phyloP scores from a whole-genome alignment of 2,888 invertebrate genomes.

The Steinernema hermaphroditum region DNA sequence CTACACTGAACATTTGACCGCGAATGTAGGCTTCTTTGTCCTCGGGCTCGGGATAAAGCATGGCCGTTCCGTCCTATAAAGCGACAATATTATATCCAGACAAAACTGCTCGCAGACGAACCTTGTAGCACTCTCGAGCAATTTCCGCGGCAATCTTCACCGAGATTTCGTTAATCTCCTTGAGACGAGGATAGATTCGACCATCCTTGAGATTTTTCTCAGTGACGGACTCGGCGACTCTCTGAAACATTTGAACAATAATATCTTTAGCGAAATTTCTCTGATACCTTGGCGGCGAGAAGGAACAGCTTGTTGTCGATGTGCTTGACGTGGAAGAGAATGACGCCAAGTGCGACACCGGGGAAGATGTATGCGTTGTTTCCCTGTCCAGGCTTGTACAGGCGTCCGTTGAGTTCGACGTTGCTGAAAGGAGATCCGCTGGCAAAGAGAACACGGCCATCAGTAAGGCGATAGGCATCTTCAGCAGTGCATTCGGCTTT shows the following conservation, averaged over 20 bases:
- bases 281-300: constrained; percentile 79
- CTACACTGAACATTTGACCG: constrained; percentile 67
- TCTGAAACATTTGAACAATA: constrained; percentile 70
- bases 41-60: constrained; percentile 70
- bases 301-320: constrained; percentile 91
- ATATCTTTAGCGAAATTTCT: background rate
- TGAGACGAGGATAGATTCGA: constrained; percentile 87
- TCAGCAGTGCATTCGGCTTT: constrained; percentile 99
- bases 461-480: constrained; percentile 83
- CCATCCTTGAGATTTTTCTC: constrained; percentile 81
- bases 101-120: too few species aligned
- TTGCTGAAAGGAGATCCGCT: constrained; percentile 93
- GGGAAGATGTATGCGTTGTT: constrained; percentile 97
- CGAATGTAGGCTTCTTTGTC: constrained; percentile 70
- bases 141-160: constrained; percentile 81
- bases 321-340: constrained; percentile 85
- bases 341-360: constrained; percentile 86
- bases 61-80: constrained; percentile 67
- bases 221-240: constrained; percentile 80
- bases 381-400: constrained; percentile 88
- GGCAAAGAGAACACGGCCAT: constrained; percentile 86
- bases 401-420: constrained; percentile 78
- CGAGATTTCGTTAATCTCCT: constrained; percentile 82
- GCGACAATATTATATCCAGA: too few species aligned
- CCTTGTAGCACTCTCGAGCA: constrained; percentile 79